These are phyloP conservation scores for Athene cunicularia DNA, from an alignment of 2,113 vertebrate genomes.

Conservation along the genomic window DNA sequence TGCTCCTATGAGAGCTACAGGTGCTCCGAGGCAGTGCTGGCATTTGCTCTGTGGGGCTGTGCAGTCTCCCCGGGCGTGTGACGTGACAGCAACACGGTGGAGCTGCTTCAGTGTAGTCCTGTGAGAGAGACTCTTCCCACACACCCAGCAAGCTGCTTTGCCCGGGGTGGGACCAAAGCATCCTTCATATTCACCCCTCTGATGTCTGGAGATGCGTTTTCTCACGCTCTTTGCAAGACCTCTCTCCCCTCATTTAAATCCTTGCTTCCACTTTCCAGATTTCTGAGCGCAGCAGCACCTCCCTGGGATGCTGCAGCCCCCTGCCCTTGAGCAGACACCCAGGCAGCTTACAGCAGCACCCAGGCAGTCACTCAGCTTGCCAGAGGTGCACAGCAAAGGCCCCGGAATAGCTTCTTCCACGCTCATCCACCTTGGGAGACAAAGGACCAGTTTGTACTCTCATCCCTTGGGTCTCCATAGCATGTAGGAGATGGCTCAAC, in stretches of 20 bases:
- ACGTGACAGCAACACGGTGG: accelerated
- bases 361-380: not conserved
- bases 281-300: not conserved
- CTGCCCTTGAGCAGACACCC: not conserved
- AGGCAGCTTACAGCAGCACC: not conserved
- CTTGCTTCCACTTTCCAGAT: not conserved
- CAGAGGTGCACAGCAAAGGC: not conserved
- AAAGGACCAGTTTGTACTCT: not conserved
- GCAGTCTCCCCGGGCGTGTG: not conserved
- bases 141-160: not conserved
- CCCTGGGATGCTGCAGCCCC: not conserved
- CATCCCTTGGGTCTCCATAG: not conserved
- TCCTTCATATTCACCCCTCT: not conserved
- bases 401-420: not conserved
- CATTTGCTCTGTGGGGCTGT: not conserved
- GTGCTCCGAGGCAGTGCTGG: not conserved
- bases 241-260: not conserved
- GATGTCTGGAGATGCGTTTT: not conserved
- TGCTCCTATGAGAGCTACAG: not conserved
- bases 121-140: not conserved
- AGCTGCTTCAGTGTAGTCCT: not conserved
- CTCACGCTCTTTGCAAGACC: not conserved
- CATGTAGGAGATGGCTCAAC: accelerated
- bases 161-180: not conserved
- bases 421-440: not conserved